phyloP scores from a whole-genome alignment of 2,797 vertebrate species.

The Tinamus major region DNA sequence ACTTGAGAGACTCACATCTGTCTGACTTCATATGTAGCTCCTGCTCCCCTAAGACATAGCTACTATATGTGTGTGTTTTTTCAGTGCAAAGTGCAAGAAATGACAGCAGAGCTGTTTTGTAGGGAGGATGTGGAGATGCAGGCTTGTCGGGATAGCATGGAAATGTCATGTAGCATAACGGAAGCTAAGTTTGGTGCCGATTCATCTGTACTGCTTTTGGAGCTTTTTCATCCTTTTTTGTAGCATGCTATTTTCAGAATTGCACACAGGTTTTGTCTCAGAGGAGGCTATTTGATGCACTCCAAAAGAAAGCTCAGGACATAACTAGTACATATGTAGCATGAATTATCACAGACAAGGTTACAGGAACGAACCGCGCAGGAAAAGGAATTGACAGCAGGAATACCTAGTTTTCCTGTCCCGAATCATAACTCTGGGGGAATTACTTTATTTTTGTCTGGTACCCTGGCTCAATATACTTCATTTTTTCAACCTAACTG shows the following conservation, averaged over 20 bases:
- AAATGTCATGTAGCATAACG: neutral
- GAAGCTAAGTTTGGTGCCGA: neutral
- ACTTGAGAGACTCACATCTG: neutral
- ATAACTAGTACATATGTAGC: too few species aligned
- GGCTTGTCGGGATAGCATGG: neutral
- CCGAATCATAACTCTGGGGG: neutral
- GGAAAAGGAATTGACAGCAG: neutral
- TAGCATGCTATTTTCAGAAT: neutral
- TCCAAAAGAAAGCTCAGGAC: neutral
- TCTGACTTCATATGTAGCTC: neutral
- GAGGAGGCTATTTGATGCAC: neutral
- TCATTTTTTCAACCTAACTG: neutral
- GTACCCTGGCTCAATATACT: neutral
- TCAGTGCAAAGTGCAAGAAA: neutral
- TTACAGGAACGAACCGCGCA: too few species aligned
- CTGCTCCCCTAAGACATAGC: neutral
- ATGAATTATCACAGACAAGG: too few species aligned
- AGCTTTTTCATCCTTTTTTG: neutral
- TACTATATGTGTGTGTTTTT: neutral
- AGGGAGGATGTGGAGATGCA: neutral
- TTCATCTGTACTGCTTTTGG: neutral
- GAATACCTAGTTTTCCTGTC: neutral
- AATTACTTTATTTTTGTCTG: neutral
- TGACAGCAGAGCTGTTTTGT: neutral
- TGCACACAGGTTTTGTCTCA: neutral